Base-by-base conservation (phyloP, 2,797 vertebrate genomes). In the Rhabdomys pumilio region DNA sequence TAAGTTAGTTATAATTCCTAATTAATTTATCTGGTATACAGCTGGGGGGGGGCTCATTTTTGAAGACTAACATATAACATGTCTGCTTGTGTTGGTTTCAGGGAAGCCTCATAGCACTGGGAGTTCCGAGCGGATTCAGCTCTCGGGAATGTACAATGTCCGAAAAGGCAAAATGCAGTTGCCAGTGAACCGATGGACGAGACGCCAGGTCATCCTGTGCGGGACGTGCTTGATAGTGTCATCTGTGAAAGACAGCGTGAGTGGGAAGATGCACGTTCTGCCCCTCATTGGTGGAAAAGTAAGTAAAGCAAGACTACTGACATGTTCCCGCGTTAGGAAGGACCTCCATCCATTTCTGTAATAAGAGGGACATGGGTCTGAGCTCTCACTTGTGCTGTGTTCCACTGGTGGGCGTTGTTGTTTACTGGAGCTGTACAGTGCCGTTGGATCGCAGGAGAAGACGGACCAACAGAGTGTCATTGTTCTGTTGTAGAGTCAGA, bases 161-260 rank as follows among this genome's bases (percentile, higher is more conserved):
- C 99, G 99, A 80, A 99, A 99, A 98, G 99, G 99, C 98, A 99
- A 99, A 98, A 99, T 99, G 98, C 99, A 99, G 98, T 98, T 99
- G 86, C 99, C 99, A 0, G 99, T 99, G 96, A 99, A 99, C 99
- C 99, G 99, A 97, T 99, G 99, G 99, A 99, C 99, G 97, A 99
- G 99, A 90, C 99, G 99, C 95, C 99, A 99, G 98, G 99, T 99
- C 98, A 99, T 99, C 98, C 98, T 99, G 96, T 99, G 99, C 81
- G 99, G 99, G 97, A 99, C 99, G 97, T 99, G 99, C 98, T 99
- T 99, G 96, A 99, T 99, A 96, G 99, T 99, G 55, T 99, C 99
- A 79, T 99, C 99, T 0, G 99, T 99, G 95, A 99, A 99, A 98
- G 99, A 99, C 98, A 99, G 99, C 98, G 98, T 99, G 98, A 99